These are phyloP conservation scores for Oryctes rhinoceros DNA, from an alignment of 1,140 invertebrate species.

Conservation along the genomic window DNA sequence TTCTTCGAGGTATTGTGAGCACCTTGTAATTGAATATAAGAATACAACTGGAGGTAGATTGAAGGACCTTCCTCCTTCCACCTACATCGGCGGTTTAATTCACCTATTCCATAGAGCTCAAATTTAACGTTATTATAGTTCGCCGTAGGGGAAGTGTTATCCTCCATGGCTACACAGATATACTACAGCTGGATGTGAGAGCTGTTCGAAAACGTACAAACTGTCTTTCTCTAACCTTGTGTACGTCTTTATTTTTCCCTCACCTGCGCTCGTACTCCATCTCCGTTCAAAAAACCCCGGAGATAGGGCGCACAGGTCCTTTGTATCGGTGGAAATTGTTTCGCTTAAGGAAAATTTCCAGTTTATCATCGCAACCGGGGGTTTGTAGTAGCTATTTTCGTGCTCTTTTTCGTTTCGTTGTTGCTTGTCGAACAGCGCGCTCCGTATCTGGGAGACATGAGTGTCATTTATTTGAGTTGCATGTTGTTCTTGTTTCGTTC, in stretches of 20 bases:
- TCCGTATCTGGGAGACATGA: neutral
- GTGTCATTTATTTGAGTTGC: neutral
- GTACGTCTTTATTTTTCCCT: neutral
- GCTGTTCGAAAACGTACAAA: no score
- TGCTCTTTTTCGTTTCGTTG: neutral
- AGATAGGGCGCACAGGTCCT: constrained; percentile 5
- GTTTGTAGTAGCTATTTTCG: neutral
- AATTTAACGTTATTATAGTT: neutral
- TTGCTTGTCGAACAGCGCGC: neutral
- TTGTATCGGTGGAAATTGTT: constrained; percentile 8
- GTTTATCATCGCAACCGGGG: neutral
- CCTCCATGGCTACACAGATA: neutral
- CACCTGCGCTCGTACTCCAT: neutral
- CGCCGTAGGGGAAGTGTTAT: neutral
- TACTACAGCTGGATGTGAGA: neutral
- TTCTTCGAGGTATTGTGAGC: neutral
- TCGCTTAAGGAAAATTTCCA: constrained; percentile 14
- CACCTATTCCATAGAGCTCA: neutral
- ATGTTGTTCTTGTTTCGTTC: no score
- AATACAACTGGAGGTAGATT: neutral
- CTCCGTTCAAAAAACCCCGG: no score
- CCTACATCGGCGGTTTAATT: neutral
- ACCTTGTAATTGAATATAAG: neutral
- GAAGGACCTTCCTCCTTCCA: neutral
- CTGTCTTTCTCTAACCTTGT: no score